Base-by-base conservation (phyloP, 1,140 invertebrate genomes). In the Pararge aegeria region DNA sequence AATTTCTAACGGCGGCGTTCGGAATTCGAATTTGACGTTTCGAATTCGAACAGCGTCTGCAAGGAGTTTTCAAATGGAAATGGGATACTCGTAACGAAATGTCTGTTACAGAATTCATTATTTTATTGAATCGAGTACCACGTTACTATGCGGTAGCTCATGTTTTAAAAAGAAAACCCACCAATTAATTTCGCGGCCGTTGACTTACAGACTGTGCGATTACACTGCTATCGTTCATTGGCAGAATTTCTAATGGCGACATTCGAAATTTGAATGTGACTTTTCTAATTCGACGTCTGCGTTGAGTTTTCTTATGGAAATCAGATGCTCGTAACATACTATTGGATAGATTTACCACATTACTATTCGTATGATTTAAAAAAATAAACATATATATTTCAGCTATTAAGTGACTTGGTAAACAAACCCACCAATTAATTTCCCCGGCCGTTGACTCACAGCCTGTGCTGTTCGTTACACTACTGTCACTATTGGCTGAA, bases 131-230 rank as follows among this genome's bases (percentile, higher is more conserved):
- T n/a, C n/a, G n/a, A n/a, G n/a, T n/a, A n/a, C n/a, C n/a, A n/a
- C n/a, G n/a, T n/a, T n/a, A n/a, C n/a, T n/a, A n/a, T n/a, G n/a
- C n/a, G n/a, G n/a, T n/a, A n/a, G n/a, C n/a, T n/a, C n/a, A n/a
- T n/a, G n/a, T n/a, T n/a, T n/a, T n/a, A n/a, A n/a, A n/a, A n/a
- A n/a, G n/a, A n/a, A n/a, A n/a, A 73, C 80, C 37, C 57, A 21
- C 57, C 71, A 75, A 80, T 77, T 79, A 83, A 83, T 87, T 83
- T 79, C 76, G 76, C 79, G 80, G 80, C 55, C 83, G 73, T 78
- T 80, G 81, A 85, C 80, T 82, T 73, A 80, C 70, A 66, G 57
- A 70, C 44, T 48, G 54, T 75, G 78, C 75, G 73, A 83, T 82
- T 83, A 74, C 68, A 75, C 53, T 70, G 71, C 68, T 79, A 82